Percentiles rank a stretch among this genome's conserved stretches.
These are phyloP conservation scores for Acholoe squamosa DNA, from an alignment of 2,888 invertebrate genomes.

Conservation along the genomic window DNA sequence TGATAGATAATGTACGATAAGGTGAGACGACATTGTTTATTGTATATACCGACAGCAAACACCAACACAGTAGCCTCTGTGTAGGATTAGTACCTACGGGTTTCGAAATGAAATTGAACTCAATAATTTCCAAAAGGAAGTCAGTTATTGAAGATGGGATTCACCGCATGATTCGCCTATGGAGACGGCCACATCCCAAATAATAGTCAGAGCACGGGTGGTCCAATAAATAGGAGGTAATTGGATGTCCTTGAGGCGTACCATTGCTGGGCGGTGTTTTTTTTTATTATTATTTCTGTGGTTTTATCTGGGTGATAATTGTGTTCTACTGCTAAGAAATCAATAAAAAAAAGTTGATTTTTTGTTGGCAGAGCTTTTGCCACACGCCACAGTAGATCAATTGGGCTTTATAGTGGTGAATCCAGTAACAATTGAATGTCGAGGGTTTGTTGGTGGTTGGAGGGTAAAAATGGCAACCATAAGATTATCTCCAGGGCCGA, in stretches of 20 bases:
- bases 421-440: neutral
- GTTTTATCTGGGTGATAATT: slow-evolving; percentile 42
- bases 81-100: no score
- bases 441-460: neutral
- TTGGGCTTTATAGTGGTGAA: neutral
- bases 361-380: neutral
- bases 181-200: neutral
- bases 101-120: no score
- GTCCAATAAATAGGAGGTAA: neutral
- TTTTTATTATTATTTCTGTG: neutral
- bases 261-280: slow-evolving; percentile 14
- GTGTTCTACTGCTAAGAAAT: slow-evolving; percentile 37
- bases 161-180: neutral
- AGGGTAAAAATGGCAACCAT: neutral
- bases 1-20: no score
- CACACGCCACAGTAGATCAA: slow-evolving; percentile 39
- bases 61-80: no score
- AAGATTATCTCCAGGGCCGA: no score
- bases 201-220: neutral
- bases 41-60: no score
- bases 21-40: no score
- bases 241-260: neutral
- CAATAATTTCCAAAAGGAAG: neutral
- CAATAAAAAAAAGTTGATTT: neutral
- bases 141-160: neutral